Evolutionary conservation across 2,113 vertebrate species (phyloP), one percentile per base, ranked within the genome.

Genomic region (Aplodontia rufa): DNA sequence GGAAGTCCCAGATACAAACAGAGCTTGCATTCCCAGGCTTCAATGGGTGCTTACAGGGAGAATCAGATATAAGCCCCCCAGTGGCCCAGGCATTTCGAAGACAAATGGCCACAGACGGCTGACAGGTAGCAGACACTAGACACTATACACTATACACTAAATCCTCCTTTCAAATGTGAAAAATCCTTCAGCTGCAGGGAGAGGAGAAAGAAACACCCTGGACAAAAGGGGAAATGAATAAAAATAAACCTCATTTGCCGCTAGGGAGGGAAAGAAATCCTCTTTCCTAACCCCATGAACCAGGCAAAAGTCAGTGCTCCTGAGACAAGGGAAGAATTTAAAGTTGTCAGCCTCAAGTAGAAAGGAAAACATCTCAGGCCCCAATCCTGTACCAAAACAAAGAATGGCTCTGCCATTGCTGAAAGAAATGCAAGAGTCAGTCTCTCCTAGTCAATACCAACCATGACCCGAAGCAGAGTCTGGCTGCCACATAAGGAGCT

Each of bases 101-200:
- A 16, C 45, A 14, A 45, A 0, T 16, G 40, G 76, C n/a, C 4
- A 2, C 24, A 5, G 72, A 47, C 10, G 17, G 20, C 0, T 9
- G 80, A 42, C 4, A 17, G 22, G 47, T n/a, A n/a, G n/a, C n/a
- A n/a, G n/a, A n/a, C n/a, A n/a, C n/a, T n/a, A n/a, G n/a, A n/a
- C 8, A 17, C 1, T 47, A 72, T 35, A 68, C 74, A 24, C 2
- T 5, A 7, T 5, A 45, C 28, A 16, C 8, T 28, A n/a, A n/a
- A n/a, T n/a, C 40, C n/a, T 40, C 28, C 35, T 40, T 40, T 47
- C 62, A 37, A 22, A 22, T 0, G 16, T 72, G 28, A 49, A 24
- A 71, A 35, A n/a, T 20, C 1, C 37, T 60, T 60, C 13, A 28
- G 8, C 80, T 49, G 0, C 35, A 19, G 10, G 28, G 30, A 72